These are phyloP conservation scores for Leucania comma DNA, from an alignment of 2,888 invertebrate genomes.

Conservation along the genomic window DNA sequence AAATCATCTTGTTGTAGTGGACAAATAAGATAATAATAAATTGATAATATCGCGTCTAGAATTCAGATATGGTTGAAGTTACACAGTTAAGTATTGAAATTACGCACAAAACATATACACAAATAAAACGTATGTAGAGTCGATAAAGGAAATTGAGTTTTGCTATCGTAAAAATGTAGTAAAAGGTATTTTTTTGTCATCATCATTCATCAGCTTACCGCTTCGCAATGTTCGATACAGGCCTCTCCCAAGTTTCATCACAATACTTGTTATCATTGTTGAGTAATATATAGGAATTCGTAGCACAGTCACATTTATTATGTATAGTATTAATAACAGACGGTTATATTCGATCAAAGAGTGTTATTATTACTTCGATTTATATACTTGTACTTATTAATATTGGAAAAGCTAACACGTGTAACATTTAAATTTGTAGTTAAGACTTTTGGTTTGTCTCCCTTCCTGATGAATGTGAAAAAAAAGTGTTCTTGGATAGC, in stretches of 20 bases:
- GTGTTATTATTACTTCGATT: background rate
- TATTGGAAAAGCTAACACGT: background rate
- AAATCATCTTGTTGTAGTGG: constrained; percentile 1
- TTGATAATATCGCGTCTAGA: background rate
- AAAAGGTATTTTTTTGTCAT: background rate
- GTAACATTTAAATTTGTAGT: background rate
- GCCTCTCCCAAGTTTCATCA: constrained; percentile 15
- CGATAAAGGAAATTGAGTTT: background rate
- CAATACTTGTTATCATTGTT: constrained; percentile 1
- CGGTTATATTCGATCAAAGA: constrained; percentile 4
- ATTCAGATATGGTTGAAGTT: background rate
- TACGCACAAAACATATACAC: background rate
- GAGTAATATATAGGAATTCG: constrained; percentile 9
- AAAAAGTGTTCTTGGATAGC: too few species aligned
- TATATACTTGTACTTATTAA: background rate
- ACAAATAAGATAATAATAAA: background rate
- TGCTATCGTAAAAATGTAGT: constrained; percentile 4
- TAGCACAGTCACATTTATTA: background rate
- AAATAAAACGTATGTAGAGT: background rate
- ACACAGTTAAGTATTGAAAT: background rate
- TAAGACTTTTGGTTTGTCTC: too few species aligned
- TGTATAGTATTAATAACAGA: background rate
- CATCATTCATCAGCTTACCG: constrained; percentile 15
- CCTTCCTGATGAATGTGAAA: too few species aligned
- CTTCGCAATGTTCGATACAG: background rate